Percentiles rank a stretch among this genome's conserved stretches.
phyloP scores from a whole-genome alignment of 2,888 invertebrate genomes.

The Drosophila demipolita region DNA sequence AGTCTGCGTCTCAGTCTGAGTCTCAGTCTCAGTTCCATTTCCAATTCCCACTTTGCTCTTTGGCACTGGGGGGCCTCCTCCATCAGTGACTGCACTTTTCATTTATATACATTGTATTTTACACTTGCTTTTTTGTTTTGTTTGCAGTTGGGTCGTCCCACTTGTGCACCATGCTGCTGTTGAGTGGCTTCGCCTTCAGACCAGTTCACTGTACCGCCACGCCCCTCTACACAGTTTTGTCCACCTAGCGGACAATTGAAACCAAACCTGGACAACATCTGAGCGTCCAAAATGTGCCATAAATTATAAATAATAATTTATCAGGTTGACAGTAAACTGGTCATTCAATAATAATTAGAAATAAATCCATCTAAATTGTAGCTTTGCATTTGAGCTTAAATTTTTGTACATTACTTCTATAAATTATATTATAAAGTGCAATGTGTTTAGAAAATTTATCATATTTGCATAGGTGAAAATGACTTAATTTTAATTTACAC shows the following conservation, averaged over 20 bases:
- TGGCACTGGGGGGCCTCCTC: constrained; percentile 2
- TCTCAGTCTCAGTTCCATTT: constrained; percentile 27
- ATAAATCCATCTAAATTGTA: neutral
- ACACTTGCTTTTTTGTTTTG: constrained; percentile 20
- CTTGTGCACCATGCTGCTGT: constrained; percentile 47
- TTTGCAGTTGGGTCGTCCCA: constrained; percentile 31
- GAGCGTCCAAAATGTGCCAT: constrained; percentile 46
- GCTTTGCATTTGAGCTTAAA: neutral
- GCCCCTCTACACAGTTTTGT: neutral
- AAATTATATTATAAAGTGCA: neutral
- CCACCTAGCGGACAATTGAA: constrained; percentile 25
- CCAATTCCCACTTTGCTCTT: constrained; percentile 25
- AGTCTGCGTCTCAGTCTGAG: constrained; percentile 20
- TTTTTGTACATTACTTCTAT: neutral
- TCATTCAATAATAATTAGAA: neutral
- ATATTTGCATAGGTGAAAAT: neutral
- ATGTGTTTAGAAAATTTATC: neutral
- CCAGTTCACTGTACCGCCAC: neutral
- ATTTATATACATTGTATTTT: constrained; percentile 60
- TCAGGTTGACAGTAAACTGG: neutral
- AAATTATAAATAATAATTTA: constrained; percentile 38
- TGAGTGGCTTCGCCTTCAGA: constrained; percentile 60
- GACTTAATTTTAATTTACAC: neutral
- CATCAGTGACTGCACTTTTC: constrained; percentile 55
- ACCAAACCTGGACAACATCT: constrained; percentile 50